phyloP scores from a whole-genome alignment of 2,797 vertebrate genomes.

The Cirrhinus mrigala region DNA sequence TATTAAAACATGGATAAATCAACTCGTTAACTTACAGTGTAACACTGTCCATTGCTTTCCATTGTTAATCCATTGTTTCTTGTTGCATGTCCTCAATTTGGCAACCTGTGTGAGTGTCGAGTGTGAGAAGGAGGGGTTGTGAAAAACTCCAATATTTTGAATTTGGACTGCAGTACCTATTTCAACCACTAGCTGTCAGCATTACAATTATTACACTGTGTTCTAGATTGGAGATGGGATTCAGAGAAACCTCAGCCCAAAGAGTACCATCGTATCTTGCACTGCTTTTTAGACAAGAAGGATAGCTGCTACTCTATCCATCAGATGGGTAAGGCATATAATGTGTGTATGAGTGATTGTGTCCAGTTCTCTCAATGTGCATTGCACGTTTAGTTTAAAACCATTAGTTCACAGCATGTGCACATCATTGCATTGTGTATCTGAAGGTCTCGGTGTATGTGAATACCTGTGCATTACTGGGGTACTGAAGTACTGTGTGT shows the following conservation, averaged over 20 bases:
- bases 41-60: not conserved
- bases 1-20: too few relatives aligned
- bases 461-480: not conserved
- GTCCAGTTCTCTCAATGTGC: not conserved
- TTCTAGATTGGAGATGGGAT: slow-evolving; percentile 83
- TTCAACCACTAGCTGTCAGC: not conserved
- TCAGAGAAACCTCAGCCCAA: slow-evolving; percentile 79
- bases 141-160: not conserved
- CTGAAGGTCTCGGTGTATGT: not conserved
- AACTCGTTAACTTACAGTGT: not conserved
- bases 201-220: not conserved
- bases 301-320: slow-evolving; percentile 91
- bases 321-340: slow-evolving; percentile 84
- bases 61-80: not conserved
- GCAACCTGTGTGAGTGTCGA: not conserved
- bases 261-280: slow-evolving; percentile 84
- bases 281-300: slow-evolving; percentile 87
- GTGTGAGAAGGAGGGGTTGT: not conserved
- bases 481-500: slow-evolving; percentile 12
- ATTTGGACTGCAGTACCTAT: too few relatives aligned
- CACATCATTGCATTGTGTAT: not conserved
- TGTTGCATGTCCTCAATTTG: not conserved
- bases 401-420: not conserved
- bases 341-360: not conserved
- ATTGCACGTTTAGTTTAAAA: not conserved